Conservation (phyloP, 2,113 vertebrate species). For the Acrocephalus arundinaceus region DNA sequence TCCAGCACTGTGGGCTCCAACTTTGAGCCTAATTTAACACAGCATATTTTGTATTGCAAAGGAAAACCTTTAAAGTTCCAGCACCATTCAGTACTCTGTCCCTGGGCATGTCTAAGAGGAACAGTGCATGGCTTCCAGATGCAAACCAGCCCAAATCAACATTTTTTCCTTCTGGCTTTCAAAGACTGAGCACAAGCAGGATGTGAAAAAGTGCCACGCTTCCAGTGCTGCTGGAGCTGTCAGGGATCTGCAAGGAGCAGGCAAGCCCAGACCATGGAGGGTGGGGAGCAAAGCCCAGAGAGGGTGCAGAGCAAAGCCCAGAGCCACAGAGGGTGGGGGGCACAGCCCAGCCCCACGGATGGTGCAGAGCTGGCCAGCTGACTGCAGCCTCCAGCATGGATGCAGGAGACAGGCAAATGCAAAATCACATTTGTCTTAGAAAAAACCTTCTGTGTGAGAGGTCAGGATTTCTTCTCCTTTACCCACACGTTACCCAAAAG, state of each 20-base stretch:
- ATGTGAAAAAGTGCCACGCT: fast-evolving
- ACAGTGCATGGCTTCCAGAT: fast-evolving
- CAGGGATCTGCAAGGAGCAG: neutral
- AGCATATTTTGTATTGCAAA: neutral
- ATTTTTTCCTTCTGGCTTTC: neutral
- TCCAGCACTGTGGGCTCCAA: fast-evolving
- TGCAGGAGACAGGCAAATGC: neutral
- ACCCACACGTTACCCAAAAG: neutral
- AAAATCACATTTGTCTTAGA: neutral
- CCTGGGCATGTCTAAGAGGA: neutral
- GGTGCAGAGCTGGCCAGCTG: neutral
- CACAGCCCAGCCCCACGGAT: neutral
- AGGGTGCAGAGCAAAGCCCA: too few relatives aligned
- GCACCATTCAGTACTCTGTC: neutral
- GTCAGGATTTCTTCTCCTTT: neutral
- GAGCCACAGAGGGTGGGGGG: too few relatives aligned
- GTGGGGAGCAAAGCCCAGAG: neutral
- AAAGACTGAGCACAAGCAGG: neutral
- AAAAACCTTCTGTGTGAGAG: neutral
- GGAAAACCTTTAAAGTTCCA: neutral
- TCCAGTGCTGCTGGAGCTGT: neutral
- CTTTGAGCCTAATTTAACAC: neutral
- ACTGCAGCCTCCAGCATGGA: neutral
- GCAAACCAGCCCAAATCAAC: neutral
- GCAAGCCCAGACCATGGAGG: too few relatives aligned